phyloP scores from a whole-genome alignment of 2,113 vertebrate genomes.

The Tyrannus savana region DNA sequence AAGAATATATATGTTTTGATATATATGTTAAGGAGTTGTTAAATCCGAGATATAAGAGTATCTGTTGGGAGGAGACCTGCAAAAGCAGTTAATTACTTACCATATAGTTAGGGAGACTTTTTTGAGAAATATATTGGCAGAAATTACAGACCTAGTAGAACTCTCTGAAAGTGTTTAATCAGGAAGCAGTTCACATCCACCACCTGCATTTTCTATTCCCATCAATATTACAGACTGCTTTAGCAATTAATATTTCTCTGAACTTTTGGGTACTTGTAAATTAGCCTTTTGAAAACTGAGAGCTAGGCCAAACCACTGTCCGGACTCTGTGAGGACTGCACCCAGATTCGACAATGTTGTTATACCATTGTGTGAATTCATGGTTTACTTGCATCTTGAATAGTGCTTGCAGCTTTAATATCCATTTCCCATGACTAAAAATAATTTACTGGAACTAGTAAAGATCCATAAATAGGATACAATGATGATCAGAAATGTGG shows the following conservation, averaged over 20 bases:
- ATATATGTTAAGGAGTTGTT: background rate
- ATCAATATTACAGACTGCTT: background rate
- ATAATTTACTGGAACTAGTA: background rate
- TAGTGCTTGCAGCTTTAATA: background rate
- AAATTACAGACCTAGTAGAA: background rate
- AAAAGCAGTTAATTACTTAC: background rate
- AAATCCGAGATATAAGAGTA: background rate
- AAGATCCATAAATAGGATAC: background rate
- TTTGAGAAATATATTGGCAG: background rate
- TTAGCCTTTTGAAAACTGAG: background rate
- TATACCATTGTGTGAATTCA: background rate
- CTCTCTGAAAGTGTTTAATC: background rate
- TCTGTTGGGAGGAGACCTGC: background rate
- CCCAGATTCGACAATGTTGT: background rate
- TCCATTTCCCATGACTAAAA: background rate
- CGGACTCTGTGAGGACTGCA: rapidly evolving
- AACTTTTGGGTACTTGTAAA: background rate
- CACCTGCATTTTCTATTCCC: background rate
- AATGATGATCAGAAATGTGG: background rate
- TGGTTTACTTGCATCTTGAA: background rate
- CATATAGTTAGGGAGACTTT: background rate
- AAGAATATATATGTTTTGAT: background rate
- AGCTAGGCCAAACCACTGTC: background rate
- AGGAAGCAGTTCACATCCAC: background rate
- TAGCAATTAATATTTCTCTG: background rate